Percentiles rank a stretch among this genome's conserved stretches.
phyloP scores from a whole-genome alignment of 2,888 invertebrate species.

The Andrena haemorrhoa region DNA sequence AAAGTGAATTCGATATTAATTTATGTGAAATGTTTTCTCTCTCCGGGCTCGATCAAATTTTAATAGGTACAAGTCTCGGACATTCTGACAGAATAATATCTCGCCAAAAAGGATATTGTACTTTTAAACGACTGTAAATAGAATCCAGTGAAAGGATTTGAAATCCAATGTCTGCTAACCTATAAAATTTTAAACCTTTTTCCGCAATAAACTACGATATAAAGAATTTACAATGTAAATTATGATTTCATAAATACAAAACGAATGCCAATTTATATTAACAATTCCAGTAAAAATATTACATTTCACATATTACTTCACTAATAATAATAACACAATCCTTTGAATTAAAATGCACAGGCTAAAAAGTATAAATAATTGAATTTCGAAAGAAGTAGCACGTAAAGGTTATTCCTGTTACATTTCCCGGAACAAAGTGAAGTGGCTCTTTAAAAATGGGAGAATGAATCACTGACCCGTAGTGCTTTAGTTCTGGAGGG shows the following conservation, averaged over 20 bases:
- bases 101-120: background rate
- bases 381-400: background rate
- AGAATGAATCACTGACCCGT: constrained; percentile 48
- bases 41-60: no score
- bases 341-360: no score
- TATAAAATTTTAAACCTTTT: constrained; percentile 26
- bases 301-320: no score
- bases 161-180: constrained; percentile 14
- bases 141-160: constrained; percentile 8
- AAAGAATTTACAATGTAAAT: background rate
- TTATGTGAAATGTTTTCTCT: background rate
- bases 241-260: no score
- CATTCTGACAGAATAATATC: background rate
- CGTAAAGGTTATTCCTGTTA: background rate
- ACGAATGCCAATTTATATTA: background rate
- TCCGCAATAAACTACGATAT: background rate
- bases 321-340: no score
- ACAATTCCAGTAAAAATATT: background rate
- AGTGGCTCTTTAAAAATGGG: constrained; percentile 10
- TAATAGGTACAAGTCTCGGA: no score
- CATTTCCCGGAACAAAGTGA: constrained; percentile 10
- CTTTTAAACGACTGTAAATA: background rate
- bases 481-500: constrained; percentile 2
- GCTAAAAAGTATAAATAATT: no score
- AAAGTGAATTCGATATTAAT: background rate